Base-by-base conservation (phyloP, 2,797 vertebrate genomes). In the Orestias chungarensis region DNA sequence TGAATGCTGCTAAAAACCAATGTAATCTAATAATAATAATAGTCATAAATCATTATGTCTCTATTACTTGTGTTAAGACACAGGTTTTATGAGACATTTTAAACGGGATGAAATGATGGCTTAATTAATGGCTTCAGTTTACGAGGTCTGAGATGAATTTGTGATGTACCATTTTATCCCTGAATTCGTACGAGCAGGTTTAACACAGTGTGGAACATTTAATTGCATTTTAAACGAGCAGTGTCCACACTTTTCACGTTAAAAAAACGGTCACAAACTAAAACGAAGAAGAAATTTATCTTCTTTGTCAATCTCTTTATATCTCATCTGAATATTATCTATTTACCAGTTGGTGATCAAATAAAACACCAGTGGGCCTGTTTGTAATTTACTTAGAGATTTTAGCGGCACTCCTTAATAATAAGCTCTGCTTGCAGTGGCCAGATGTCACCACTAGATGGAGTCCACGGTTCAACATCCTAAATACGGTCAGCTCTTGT, bases 381-480 rank as follows among this genome's bases (percentile, higher is more conserved):
- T n/a, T n/a, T n/a, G n/a, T n/a, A n/a, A n/a, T n/a, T n/a, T n/a
- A n/a, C n/a, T 64, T 46, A 23, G 7, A 18, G 0, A 6, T 25
- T 65, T 67, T 4, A 70, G n/a, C 42, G 54, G 0, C 6, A 31
- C 27, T 70, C 0, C 4, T 12, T 11, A 52, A 14, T 4, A 18
- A 7, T 12, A 20, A 54, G 1, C 17, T 23, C 6, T 18, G 33
- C 1, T 15, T 87, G 88, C 67, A 85, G 40, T 6, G 73, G 2
- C 66, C 17, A 0, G 0, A 2, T 71, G 3, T 31, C 15, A 40
- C 90, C 94, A 82, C 86, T 46, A 86, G 92, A 76, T 89, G 91
- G 93, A 76, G 76, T 18, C 57, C 69, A 76, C 74, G 72, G 25
- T 40, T 80, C 72, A 79, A 78, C 52, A 64, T 84, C 82, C 55